Percentiles rank a stretch among this genome's conserved stretches.
Evolutionary conservation across 2,113 vertebrate species (phyloP).

Genomic region (Halichoeres trimaculatus): DNA sequence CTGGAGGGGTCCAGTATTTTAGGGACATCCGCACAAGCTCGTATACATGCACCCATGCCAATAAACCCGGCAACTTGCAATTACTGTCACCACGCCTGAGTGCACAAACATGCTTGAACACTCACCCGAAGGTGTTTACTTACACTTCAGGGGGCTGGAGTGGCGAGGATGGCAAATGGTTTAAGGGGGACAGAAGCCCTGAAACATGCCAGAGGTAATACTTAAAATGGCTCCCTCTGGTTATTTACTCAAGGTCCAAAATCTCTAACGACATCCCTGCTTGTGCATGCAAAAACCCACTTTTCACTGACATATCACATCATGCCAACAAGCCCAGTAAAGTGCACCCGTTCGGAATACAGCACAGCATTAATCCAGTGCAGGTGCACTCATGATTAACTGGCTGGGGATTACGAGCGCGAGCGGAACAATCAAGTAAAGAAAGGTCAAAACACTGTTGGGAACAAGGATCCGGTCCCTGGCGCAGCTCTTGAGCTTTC

Average conservation of each 20-base stretch:
- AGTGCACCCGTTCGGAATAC: slow-evolving; percentile 38
- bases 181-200: not conserved
- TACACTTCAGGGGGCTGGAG: slow-evolving; percentile 4
- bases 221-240: not conserved
- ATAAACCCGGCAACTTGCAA: slow-evolving; percentile 8
- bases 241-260: not conserved
- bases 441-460: slow-evolving; percentile 76
- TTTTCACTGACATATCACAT: slow-evolving; percentile 31
- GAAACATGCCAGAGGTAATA: slow-evolving; percentile 9
- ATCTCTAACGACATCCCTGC: not conserved
- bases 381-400: slow-evolving; percentile 67
- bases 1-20: slow-evolving; percentile 25
- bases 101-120: slow-evolving; percentile 17
- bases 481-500: slow-evolving; percentile 41
- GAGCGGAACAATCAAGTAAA: slow-evolving; percentile 61
- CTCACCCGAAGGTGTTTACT: slow-evolving; percentile 21
- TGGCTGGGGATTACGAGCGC: slow-evolving; percentile 61
- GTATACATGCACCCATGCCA: not conserved
- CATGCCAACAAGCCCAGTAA: slow-evolving; percentile 33
- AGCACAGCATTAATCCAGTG: slow-evolving; percentile 40
- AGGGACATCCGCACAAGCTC: not conserved
- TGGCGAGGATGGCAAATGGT: slow-evolving; percentile 29
- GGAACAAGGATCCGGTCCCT: slow-evolving; percentile 29
- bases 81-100: slow-evolving; percentile 16
- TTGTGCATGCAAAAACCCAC: not conserved